These are phyloP conservation scores for Scopus umbretta DNA, from an alignment of 2,113 vertebrate species.

Conservation along the genomic window DNA sequence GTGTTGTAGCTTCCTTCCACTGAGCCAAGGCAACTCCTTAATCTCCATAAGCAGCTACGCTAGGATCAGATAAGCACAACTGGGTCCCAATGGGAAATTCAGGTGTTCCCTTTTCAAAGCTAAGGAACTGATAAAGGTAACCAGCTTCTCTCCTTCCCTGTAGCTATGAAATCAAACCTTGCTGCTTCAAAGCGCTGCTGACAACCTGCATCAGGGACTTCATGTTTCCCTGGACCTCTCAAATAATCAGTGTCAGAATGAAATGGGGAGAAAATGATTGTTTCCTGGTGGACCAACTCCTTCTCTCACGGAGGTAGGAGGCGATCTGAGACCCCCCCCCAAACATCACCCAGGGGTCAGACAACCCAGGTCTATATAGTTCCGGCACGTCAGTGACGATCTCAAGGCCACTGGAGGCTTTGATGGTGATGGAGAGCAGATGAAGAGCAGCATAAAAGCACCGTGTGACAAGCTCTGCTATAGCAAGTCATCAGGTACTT, in stretches of 20 bases:
- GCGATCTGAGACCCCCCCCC: background rate
- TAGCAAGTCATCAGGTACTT: background rate
- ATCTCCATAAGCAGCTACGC: background rate
- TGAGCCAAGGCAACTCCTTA: background rate
- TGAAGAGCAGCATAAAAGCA: background rate
- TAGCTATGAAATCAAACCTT: background rate
- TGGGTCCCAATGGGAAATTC: background rate
- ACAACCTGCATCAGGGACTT: background rate
- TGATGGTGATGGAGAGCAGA: background rate
- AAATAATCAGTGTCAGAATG: background rate
- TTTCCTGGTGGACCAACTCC: background rate
- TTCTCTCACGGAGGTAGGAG: background rate
- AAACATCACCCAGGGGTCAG: rapidly evolving
- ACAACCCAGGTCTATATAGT: background rate
- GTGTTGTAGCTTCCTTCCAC: background rate
- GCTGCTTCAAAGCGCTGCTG: background rate
- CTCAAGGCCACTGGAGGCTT: background rate
- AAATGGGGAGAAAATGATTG: rapidly evolving
- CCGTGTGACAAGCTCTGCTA: background rate
- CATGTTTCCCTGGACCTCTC: background rate
- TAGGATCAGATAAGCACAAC: background rate
- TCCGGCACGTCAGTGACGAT: background rate
- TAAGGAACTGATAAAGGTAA: background rate
- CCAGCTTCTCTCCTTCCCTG: background rate
- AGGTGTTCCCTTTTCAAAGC: background rate